Evolutionary conservation across 2,888 invertebrate species (phyloP).

Genomic region (Andrena praecox): DNA sequence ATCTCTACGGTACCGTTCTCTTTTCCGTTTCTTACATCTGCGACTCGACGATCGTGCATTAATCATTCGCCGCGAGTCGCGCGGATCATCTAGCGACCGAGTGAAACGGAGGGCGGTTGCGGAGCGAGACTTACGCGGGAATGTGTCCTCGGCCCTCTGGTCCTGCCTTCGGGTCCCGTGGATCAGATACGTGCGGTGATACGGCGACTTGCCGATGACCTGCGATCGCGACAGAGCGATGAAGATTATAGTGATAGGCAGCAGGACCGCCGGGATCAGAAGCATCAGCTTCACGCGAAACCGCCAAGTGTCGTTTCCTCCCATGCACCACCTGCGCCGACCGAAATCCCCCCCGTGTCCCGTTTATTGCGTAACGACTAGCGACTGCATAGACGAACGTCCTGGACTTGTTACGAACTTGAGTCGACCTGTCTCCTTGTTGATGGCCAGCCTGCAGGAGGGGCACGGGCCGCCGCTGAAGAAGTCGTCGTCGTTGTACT

Average conservation of each 20-base stretch:
- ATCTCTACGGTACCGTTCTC: background rate
- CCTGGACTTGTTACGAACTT: conserved; percentile 77
- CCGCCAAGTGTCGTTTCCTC: conserved; percentile 84
- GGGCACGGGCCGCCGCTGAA: conserved; percentile 80
- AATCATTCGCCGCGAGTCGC: background rate
- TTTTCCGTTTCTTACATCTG: background rate
- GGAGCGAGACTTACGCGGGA: conserved; percentile 62
- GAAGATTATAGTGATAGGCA: conserved; percentile 82
- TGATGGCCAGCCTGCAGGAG: conserved; percentile 84
- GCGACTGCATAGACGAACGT: background rate
- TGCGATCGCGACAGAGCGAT: conserved; percentile 78
- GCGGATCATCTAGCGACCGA: conserved; percentile 9
- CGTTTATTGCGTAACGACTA: background rate
- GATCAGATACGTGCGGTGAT: conserved; percentile 50
- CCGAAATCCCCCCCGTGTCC: background rate
- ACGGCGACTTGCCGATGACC: conserved; percentile 71
- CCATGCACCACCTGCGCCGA: conserved; percentile 84
- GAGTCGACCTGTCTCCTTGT: conserved; percentile 85
- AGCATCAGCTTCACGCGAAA: conserved; percentile 83
- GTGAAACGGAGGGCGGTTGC: conserved; percentile 29
- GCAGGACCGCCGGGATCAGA: conserved; percentile 83
- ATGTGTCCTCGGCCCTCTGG: conserved; percentile 43
- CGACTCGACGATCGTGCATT: no score
- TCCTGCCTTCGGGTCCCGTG: conserved; percentile 53
- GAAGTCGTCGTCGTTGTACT: conserved; percentile 78